Base-by-base conservation (phyloP, 2,797 vertebrate species). In the Silurus lanzhouensis region DNA sequence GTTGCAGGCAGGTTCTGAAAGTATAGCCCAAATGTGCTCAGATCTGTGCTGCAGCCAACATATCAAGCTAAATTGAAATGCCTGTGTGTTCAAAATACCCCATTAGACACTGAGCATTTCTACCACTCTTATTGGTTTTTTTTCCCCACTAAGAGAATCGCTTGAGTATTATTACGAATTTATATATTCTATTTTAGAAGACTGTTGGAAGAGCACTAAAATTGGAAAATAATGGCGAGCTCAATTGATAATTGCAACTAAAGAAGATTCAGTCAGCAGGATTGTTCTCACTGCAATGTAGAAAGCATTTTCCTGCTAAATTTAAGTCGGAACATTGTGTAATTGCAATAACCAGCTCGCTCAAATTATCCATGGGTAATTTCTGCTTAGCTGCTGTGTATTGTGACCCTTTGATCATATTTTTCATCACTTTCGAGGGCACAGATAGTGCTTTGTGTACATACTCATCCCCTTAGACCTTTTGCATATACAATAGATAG, bases 1-100 rank as follows among this genome's bases (percentile, higher is more conserved):
- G 76, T 72, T 87, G 63, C 84, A 77, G 57, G 64, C 48, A 58
- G 25, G 46, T 70, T 48, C 80, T 60, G 8, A 48, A 72, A 79
- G n/a, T n/a, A 20, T n/a, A n/a, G 68, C 25, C 19, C 44, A 31
- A 48, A 71, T 55, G 25, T 63, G 63, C 31, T 20, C 15, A 75
- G 60, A 84, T 66, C 38, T 81, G 83, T 55, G 13, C 19, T 75
- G 13, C 58, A 25, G 22, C 38, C 22, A 48, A 60, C 46, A 44
- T 31, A 67, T 25, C 27, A 67, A 48, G 64, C 38, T 64, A 57
- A 48, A 78, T 82, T 71, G 64, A 87, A 85, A 71, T 27, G 58
- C 55, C 64, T 9, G 9, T 25, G 71, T 22, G 71, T 60, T 68
- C 52, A 68, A 74, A 38, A 76, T 66, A 82, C 3, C 55, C 55